phyloP scores from a whole-genome alignment of 2,888 invertebrate species.

The Andrena haemorrhoa region DNA sequence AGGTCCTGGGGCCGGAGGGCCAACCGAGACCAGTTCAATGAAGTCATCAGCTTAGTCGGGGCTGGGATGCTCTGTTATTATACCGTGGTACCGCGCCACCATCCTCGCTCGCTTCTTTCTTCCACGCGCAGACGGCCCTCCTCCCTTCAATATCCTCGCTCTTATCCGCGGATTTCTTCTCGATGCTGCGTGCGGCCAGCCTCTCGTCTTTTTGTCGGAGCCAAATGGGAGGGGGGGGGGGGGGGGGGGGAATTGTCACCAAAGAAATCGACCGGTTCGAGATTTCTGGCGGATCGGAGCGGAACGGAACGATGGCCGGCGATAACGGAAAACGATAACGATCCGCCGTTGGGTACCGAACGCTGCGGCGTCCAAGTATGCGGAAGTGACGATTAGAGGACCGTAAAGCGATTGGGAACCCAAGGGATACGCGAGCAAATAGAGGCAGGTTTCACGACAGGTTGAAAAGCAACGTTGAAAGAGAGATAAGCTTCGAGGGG shows the following conservation, averaged over 20 bases:
- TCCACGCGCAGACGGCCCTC: conserved; percentile 39
- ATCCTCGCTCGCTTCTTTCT: conserved; percentile 71
- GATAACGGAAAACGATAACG: conserved; percentile 66
- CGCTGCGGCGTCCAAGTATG: conserved; percentile 49
- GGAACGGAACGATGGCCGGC: conserved; percentile 17
- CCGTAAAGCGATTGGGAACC: conserved; percentile 68
- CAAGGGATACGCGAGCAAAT: conserved; percentile 64
- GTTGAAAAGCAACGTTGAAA: conserved; percentile 62
- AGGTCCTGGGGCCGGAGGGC: conserved; percentile 80
- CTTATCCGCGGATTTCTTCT: conserved; percentile 42
- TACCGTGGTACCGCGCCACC: conserved; percentile 84
- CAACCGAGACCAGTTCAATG: conserved; percentile 82
- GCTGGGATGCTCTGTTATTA: conserved; percentile 84
- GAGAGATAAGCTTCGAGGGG: conserved; percentile 61
- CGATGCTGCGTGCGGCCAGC: not conserved
- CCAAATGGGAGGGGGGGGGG: not conserved
- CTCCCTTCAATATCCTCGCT: conserved; percentile 5
- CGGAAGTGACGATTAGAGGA: conserved; percentile 70
- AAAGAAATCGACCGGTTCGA: not conserved
- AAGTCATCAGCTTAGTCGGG: conserved; percentile 84
- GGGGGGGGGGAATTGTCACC: not conserved
- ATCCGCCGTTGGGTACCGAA: conserved; percentile 32
- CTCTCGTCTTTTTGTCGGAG: not conserved
- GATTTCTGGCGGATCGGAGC: conserved; percentile 4
- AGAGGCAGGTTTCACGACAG: conserved; percentile 72